A percentile compares a stretch with the other conserved stretches of the same genome.
Evolutionary conservation across 2,888 invertebrate species (phyloP).

Genomic region (Dryobota labecula): DNA sequence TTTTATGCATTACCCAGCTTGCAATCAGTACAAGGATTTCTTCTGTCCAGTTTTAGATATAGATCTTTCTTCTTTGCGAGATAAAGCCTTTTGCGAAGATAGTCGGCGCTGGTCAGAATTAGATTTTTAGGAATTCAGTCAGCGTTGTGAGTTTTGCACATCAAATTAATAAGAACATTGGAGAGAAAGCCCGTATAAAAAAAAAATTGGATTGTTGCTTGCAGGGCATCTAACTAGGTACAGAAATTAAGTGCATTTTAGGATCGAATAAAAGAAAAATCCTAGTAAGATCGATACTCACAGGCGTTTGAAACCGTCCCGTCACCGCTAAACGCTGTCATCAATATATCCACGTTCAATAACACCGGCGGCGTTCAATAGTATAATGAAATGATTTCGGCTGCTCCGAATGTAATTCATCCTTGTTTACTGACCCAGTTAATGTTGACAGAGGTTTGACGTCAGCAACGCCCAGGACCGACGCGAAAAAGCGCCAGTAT

Average conservation of each 20-base stretch:
- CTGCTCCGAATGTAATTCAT: slow-evolving; percentile 83
- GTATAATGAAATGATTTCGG: slow-evolving; percentile 77
- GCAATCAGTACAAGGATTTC: slow-evolving; percentile 67
- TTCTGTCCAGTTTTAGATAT: slow-evolving; percentile 15
- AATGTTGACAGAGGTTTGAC: slow-evolving; percentile 87
- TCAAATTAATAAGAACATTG: slow-evolving; percentile 10
- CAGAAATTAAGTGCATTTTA: neutral
- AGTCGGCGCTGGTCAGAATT: neutral
- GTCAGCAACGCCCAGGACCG: slow-evolving; percentile 81
- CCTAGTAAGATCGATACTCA: slow-evolving; percentile 40
- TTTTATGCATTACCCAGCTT: slow-evolving; percentile 74
- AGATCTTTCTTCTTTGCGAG: slow-evolving; percentile 16
- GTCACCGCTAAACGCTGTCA: slow-evolving; percentile 49
- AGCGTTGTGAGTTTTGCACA: neutral
- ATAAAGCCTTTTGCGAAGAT: slow-evolving; percentile 8
- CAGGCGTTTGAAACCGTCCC: slow-evolving; percentile 28
- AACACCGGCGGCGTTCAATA: slow-evolving; percentile 67
- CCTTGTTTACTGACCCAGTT: slow-evolving; percentile 87
- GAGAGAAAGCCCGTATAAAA: neutral
- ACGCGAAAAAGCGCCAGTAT: slow-evolving; percentile 77
- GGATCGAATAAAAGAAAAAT: slow-evolving; percentile 1
- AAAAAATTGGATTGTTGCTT: slow-evolving; percentile 5
- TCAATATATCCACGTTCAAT: slow-evolving; percentile 56
- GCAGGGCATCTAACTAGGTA: neutral
- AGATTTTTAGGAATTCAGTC: neutral